Percentiles rank a stretch among this genome's conserved stretches.
Conservation (phyloP, 1,140 invertebrate species). For the Marisa cornuarietis region DNA sequence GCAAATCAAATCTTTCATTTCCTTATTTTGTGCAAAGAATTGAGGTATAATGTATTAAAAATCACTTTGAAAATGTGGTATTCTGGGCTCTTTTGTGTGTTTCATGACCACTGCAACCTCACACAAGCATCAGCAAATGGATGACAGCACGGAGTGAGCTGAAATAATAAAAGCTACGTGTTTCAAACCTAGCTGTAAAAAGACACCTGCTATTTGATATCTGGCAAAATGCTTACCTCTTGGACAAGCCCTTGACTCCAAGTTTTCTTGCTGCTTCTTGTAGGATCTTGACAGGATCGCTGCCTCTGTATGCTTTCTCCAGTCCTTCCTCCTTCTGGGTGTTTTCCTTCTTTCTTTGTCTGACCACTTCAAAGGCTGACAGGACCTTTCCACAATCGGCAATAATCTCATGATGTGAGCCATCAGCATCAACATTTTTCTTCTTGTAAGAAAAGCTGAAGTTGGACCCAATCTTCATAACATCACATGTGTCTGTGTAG, state of each 20-base stretch:
- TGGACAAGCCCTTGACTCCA: constrained; percentile 59
- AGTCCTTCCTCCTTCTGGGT: constrained; percentile 31
- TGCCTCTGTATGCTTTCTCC: constrained; percentile 23
- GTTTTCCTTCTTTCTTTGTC: constrained; percentile 54
- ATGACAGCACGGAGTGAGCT: too few species aligned
- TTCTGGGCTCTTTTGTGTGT: too few species aligned
- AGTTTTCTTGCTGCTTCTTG: constrained; percentile 70
- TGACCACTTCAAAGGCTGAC: constrained; percentile 71
- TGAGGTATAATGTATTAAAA: too few species aligned
- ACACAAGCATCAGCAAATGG: too few species aligned
- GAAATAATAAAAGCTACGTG: too few species aligned
- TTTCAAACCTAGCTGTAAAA: too few species aligned
- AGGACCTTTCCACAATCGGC: constrained; percentile 38
- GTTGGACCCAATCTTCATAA: constrained; percentile 67
- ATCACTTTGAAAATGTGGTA: too few species aligned
- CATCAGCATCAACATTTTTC: neutral
- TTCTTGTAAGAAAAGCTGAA: constrained; percentile 11
- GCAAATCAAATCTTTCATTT: too few species aligned
- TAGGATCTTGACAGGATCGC: constrained; percentile 70
- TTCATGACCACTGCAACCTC: too few species aligned
- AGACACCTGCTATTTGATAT: too few species aligned
- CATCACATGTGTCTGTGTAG: constrained; percentile 76
- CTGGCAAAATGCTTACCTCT: constrained; percentile 45
- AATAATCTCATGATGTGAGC: constrained; percentile 1
- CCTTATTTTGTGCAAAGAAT: too few species aligned